Evolutionary conservation across 2,797 vertebrate genomes (phyloP).

Genomic region (Zalophus californianus): DNA sequence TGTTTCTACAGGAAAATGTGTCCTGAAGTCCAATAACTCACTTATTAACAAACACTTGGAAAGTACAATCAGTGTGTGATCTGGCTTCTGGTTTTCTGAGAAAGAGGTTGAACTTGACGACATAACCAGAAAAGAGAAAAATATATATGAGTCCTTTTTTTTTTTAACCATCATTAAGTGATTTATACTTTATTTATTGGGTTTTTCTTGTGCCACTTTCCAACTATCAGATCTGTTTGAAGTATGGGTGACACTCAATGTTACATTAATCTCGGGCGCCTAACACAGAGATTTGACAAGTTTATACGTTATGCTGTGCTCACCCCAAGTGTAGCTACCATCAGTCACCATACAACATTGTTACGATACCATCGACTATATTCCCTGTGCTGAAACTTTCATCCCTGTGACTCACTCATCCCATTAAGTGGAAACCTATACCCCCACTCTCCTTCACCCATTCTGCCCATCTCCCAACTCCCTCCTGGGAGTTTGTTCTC

Average conservation of each 20-base stretch:
- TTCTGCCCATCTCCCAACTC: neutral
- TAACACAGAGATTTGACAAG: neutral
- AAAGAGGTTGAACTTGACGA: neutral
- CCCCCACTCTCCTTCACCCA: neutral
- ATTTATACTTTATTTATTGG: neutral
- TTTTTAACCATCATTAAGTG: neutral
- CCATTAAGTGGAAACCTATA: neutral
- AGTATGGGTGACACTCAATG: neutral
- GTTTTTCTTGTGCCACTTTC: neutral
- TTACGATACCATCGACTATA: neutral
- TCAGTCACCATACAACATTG: neutral
- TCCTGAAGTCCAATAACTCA: conserved; percentile 40
- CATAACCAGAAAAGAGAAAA: neutral
- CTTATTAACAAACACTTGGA: conserved; percentile 38
- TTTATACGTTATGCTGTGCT: neutral
- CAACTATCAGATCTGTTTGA: neutral
- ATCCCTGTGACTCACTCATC: neutral
- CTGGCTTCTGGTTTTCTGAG: neutral
- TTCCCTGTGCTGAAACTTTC: neutral
- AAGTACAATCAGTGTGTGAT: neutral
- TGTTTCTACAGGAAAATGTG: conserved; percentile 34
- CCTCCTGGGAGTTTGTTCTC: neutral
- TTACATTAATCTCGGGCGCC: neutral
- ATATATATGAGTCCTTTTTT: neutral
- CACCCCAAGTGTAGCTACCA: neutral